Conservation (phyloP, 2,113 vertebrate genomes). For the Myodes glareolus region DNA sequence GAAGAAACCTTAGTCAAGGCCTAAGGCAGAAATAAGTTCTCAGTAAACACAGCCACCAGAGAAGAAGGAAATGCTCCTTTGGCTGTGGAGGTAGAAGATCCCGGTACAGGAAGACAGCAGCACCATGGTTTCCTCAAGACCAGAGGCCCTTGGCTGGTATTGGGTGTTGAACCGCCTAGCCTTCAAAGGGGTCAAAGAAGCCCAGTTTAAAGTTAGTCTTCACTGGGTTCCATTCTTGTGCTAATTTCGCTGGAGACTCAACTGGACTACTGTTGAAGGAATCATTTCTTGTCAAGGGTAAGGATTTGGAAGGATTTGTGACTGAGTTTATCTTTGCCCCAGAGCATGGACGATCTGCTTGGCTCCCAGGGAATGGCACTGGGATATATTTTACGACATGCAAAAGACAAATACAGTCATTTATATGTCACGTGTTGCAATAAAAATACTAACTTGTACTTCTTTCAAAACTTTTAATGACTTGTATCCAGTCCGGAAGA, state of each 20-base stretch:
- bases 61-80: rapidly evolving
- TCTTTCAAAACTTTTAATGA: slow-evolving; percentile 89
- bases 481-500: slow-evolving; percentile 86
- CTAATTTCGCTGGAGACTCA: slow-evolving; percentile 79
- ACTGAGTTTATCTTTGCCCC: slow-evolving; percentile 63
- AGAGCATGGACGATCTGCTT: slow-evolving; percentile 3
- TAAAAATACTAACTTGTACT: slow-evolving; percentile 86
- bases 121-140: background rate
- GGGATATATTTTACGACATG: slow-evolving; percentile 59
- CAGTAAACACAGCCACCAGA: rapidly evolving
- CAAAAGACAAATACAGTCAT: slow-evolving; percentile 80
- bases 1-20: background rate
- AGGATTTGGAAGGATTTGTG: slow-evolving; percentile 84
- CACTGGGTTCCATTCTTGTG: rapidly evolving
- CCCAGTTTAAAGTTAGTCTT: background rate
- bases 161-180: rapidly evolving
- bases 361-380: slow-evolving; percentile 13
- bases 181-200: background rate
- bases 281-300: slow-evolving; percentile 65
- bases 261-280: slow-evolving; percentile 79
- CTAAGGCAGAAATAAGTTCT: rapidly evolving
- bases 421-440: slow-evolving; percentile 84
- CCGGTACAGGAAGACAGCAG: rapidly evolving
- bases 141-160: background rate
- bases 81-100: rapidly evolving